These are phyloP conservation scores for Maccullochella peelii DNA, from an alignment of 2,113 vertebrate species.

Conservation along the genomic window DNA sequence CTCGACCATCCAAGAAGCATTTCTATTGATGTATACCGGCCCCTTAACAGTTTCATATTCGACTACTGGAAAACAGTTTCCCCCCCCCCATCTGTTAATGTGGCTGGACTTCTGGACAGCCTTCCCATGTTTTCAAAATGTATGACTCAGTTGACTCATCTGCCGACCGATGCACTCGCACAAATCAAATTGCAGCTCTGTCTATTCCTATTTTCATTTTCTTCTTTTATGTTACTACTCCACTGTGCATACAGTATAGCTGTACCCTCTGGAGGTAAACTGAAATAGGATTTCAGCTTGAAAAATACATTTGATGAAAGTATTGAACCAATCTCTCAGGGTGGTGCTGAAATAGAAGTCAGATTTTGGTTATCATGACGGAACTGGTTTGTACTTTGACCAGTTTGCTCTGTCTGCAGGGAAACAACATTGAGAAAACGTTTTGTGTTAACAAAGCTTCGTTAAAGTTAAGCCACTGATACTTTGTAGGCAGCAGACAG, in stretches of 20 bases:
- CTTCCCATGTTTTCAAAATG: conserved; percentile 16
- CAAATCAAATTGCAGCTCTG: conserved; percentile 26
- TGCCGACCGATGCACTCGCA: conserved; percentile 17
- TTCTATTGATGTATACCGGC: background rate
- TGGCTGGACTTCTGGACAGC: conserved; percentile 11
- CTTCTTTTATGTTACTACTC: background rate
- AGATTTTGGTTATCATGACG: background rate
- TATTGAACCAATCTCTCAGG: conserved; percentile 15
- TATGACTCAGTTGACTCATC: conserved; percentile 26
- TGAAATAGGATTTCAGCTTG: conserved; percentile 10
- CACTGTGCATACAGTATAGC: background rate
- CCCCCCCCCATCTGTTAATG: background rate
- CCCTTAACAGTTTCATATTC: conserved; percentile 1
- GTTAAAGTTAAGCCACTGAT: conserved; percentile 16
- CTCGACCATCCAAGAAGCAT: background rate
- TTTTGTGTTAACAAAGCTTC: conserved; percentile 8
- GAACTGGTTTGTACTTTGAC: background rate
- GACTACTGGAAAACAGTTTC: background rate
- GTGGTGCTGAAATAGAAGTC: background rate
- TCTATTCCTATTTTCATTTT: conserved; percentile 26
- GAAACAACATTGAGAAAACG: background rate
- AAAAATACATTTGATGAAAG: conserved; percentile 13
- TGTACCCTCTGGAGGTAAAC: background rate
- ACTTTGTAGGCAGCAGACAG: conserved; percentile 11
- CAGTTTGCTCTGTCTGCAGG: background rate